Percentiles rank a stretch among this genome's conserved stretches.
Conservation (phyloP, 2,888 invertebrate species). For the Apomyelois bistriatella region DNA sequence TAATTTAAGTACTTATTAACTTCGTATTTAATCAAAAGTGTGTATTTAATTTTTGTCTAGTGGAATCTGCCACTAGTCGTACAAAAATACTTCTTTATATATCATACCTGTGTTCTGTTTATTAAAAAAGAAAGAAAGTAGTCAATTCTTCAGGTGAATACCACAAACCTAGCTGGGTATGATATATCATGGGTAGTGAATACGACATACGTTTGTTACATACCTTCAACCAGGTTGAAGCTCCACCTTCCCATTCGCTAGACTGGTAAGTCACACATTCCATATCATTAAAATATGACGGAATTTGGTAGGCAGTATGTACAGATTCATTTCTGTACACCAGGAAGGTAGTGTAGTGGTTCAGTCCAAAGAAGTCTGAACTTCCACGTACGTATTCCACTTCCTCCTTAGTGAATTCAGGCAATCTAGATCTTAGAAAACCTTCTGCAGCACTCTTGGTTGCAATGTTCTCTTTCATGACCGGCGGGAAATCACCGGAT, state of each 20-base stretch:
- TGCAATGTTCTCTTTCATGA: conserved; percentile 72
- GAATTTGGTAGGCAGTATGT: conserved; percentile 14
- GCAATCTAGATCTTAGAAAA: conserved; percentile 52
- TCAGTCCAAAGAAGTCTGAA: conserved; percentile 68
- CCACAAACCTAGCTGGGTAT: too few relatives aligned
- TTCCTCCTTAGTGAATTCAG: conserved; percentile 57
- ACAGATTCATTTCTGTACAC: conserved; percentile 30
- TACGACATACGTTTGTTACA: conserved; percentile 32
- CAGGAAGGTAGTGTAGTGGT: conserved; percentile 78
- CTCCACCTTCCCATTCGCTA: conserved; percentile 21
- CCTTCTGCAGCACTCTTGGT: conserved; percentile 66
- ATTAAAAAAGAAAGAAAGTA: too few relatives aligned
- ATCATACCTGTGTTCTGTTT: too few relatives aligned
- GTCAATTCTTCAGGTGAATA: too few relatives aligned
- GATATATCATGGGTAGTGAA: too few relatives aligned
- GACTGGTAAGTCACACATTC: conserved; percentile 18
- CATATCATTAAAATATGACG: conserved; percentile 26
- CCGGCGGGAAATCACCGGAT: conserved; percentile 77
- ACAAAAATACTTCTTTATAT: too few relatives aligned
- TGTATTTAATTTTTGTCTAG: too few relatives aligned
- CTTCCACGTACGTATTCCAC: conserved; percentile 34
- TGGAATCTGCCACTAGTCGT: too few relatives aligned
- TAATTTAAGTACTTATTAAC: too few relatives aligned
- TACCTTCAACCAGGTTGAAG: conserved; percentile 17
- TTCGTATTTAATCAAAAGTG: too few relatives aligned